A percentile compares a stretch with the other conserved stretches of the same genome.
Evolutionary conservation across 1,140 invertebrate genomes (phyloP).

Genomic region (Lasioglossum baleicum): DNA sequence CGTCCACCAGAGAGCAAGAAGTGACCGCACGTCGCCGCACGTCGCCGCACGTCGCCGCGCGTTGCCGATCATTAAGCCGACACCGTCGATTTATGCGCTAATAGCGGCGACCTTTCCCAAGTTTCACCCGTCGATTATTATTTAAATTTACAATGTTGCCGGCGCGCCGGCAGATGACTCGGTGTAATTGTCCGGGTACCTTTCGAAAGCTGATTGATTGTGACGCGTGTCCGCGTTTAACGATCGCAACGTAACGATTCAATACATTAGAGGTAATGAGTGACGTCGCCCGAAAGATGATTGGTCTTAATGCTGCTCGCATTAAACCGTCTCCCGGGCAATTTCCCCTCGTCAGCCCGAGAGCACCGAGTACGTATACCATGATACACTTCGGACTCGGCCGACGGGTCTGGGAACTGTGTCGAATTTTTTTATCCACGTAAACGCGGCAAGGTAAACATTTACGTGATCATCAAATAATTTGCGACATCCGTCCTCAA

Average conservation of each 20-base stretch:
- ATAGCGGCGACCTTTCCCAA: not conserved
- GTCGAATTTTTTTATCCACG: too few relatives aligned
- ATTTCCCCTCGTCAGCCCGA: too few relatives aligned
- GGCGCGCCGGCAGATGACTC: not conserved
- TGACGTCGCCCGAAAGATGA: too few relatives aligned
- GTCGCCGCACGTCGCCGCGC: not conserved
- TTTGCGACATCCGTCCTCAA: too few relatives aligned
- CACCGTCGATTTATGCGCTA: not conserved
- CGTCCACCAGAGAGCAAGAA: not conserved
- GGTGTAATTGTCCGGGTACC: not conserved
- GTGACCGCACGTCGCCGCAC: not conserved
- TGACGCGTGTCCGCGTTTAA: not conserved
- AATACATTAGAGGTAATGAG: not conserved
- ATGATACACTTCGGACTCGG: too few relatives aligned
- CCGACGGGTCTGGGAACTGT: too few relatives aligned
- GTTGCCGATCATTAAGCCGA: not conserved
- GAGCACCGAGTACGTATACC: too few relatives aligned
- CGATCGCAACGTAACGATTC: not conserved
- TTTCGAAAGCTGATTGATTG: conserved; percentile 3
- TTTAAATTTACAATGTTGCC: not conserved
- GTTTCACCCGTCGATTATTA: not conserved
- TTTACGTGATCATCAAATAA: too few relatives aligned
- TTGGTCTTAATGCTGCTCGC: too few relatives aligned
- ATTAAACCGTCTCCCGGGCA: too few relatives aligned
- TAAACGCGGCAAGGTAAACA: too few relatives aligned